Base-by-base conservation (phyloP, 2,888 invertebrate genomes). In the Morinoia aosen region DNA sequence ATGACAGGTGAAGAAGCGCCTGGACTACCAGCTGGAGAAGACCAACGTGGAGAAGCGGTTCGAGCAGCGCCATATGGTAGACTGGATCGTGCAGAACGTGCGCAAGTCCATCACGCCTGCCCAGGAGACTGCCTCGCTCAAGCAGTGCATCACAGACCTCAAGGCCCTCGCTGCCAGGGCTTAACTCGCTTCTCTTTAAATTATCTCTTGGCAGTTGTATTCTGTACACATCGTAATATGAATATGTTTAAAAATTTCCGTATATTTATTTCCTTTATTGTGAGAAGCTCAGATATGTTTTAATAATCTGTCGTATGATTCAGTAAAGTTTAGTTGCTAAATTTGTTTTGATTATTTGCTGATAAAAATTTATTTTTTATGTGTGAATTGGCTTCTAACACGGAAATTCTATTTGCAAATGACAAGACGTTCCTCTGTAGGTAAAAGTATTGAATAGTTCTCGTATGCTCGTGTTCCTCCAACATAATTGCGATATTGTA, bases 11-110 rank as follows among this genome's bases (percentile, higher is more conserved):
- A 99, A 98, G 97, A 98, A 98, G 97, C 98, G 98, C 95, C 97
- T 99, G 97, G 99, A 99, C 97, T 99, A 99, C 97, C 99, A 99
- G 97, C 98, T 99, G 11, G 99, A 99, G 97, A 98, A 98, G 97
- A 98, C 98, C 97, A 98, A 98, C 97, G 97, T 99, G 95, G 98
- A 99, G 97, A 98, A 98, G 94, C 98, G 98, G 97, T 98, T 99
- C 96, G 98, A 98, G 97, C 99, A 99, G 97, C 98, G 98, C 97
- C 98, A 99, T 97, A 98, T 99, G 98, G 99, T 99, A 58, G 98
- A 98, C 97, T 99, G 99, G 98, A 98, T 99, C 96, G 98, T 99
- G 39, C 97, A 97, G 97, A 98, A 98, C 97, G 99, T 99, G 14
- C 98, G 98, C 97, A 98, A 98, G 97, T 98, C 99, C 96, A 98